These are phyloP conservation scores for Carcinoscorpius rotundicauda DNA, from an alignment of 1,140 invertebrate genomes.

Conservation along the genomic window DNA sequence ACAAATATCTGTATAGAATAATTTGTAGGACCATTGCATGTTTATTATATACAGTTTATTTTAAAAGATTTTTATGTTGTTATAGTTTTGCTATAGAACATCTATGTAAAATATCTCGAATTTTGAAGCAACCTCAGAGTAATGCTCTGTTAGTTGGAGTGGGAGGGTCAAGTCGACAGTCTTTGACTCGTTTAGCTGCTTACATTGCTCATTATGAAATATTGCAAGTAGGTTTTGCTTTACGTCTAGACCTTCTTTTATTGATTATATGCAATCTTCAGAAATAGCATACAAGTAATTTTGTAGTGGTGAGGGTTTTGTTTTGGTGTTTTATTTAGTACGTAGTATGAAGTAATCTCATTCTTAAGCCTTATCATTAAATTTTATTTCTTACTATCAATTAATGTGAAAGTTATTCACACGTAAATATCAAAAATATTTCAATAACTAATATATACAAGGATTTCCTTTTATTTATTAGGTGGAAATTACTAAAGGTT, in stretches of 20 bases:
- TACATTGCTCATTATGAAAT: conserved; percentile 90
- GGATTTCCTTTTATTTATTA: conserved; percentile 30
- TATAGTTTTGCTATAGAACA: conserved; percentile 85
- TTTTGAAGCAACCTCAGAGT: conserved; percentile 79
- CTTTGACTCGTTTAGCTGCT: conserved; percentile 70
- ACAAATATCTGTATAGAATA: no score
- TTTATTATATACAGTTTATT: neutral
- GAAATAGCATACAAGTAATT: no score
- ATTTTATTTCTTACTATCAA: no score
- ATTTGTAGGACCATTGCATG: no score
- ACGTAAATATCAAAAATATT: neutral
- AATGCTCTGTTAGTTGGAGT: conserved; percentile 76
- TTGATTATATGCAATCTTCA: no score
- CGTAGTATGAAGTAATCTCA: no score
- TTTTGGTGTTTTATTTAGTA: no score
- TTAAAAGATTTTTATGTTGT: conserved; percentile 22
- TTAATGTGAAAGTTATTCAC: no score
- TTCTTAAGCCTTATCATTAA: no score
- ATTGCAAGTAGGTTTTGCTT: conserved; percentile 40
- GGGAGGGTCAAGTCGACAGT: conserved; percentile 84
- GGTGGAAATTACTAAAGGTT: conserved; percentile 80
- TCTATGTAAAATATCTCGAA: conserved; percentile 76
- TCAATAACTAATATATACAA: neutral
- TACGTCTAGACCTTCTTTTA: no score
- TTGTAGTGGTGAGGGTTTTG: no score